phyloP scores from a whole-genome alignment of 2,113 vertebrate species.

The Narcine bancroftii region DNA sequence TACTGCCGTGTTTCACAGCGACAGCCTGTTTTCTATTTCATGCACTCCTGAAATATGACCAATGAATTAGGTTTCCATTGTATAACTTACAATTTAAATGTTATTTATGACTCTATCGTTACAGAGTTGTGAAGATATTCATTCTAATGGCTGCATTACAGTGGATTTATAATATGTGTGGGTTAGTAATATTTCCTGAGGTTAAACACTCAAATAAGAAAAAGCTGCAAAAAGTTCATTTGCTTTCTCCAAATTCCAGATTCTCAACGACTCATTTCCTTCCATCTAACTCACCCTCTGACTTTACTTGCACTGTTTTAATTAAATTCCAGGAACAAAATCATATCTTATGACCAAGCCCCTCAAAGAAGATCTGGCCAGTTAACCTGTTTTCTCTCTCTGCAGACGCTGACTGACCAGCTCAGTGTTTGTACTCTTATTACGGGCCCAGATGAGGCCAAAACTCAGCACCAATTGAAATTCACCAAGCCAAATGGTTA shows the following conservation, averaged over 20 bases:
- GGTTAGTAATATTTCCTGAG: slow-evolving; percentile 5
- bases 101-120: neutral
- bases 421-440: no score
- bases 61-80: neutral
- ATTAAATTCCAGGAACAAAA: no score
- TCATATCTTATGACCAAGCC: no score
- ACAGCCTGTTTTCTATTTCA: slow-evolving; percentile 14
- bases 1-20: neutral
- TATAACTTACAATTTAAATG: slow-evolving; percentile 9
- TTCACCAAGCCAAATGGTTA: no score
- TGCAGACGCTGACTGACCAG: no score
- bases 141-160: neutral
- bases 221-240: neutral
- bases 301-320: no score
- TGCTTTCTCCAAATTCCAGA: neutral
- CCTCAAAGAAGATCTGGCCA: no score
- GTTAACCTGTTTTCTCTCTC: no score
- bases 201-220: neutral
- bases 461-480: no score
- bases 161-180: neutral
- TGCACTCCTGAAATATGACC: slow-evolving; percentile 11
- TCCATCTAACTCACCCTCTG: no score
- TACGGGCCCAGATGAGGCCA: no score
- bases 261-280: neutral
- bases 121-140: slow-evolving; percentile 2